These are phyloP conservation scores for Lytechinus variegatus DNA, from an alignment of 35 echinoderm and acorn worm genomes.

Conservation along the genomic window DNA sequence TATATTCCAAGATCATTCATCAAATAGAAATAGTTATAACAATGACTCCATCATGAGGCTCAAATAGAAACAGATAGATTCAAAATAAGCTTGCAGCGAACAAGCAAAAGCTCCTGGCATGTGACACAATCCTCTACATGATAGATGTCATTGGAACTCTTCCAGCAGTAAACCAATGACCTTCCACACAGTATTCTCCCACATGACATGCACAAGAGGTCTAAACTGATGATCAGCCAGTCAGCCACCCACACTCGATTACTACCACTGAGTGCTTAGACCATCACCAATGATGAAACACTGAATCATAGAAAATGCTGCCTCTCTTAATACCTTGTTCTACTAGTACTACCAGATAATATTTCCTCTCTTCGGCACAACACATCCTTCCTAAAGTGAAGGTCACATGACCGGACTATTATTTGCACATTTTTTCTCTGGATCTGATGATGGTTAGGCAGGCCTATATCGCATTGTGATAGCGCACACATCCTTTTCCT, in stretches of 20 bases:
- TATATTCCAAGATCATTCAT: neutral
- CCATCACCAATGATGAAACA: neutral
- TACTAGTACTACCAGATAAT: conserved; percentile 12
- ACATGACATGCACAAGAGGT: too few relatives aligned
- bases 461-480: neutral
- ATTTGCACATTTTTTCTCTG: neutral
- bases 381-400: conserved; percentile 36
- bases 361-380: conserved; percentile 20
- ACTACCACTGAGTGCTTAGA: neutral
- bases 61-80: neutral
- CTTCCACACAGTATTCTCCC: too few relatives aligned
- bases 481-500: conserved; percentile 33
- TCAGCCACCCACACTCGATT: neutral
- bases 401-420: conserved; percentile 23
- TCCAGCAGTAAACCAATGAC: neutral
- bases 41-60: neutral
- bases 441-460: neutral
- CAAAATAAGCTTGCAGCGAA: neutral
- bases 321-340: neutral
- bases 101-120: neutral
- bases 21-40: neutral
- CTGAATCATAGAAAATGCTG: neutral
- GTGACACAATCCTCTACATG: neutral
- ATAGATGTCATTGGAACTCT: neutral
- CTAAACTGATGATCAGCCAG: too few relatives aligned